Evolutionary conservation across 2,888 invertebrate genomes (phyloP).

Genomic region (Glomeris marginata): DNA sequence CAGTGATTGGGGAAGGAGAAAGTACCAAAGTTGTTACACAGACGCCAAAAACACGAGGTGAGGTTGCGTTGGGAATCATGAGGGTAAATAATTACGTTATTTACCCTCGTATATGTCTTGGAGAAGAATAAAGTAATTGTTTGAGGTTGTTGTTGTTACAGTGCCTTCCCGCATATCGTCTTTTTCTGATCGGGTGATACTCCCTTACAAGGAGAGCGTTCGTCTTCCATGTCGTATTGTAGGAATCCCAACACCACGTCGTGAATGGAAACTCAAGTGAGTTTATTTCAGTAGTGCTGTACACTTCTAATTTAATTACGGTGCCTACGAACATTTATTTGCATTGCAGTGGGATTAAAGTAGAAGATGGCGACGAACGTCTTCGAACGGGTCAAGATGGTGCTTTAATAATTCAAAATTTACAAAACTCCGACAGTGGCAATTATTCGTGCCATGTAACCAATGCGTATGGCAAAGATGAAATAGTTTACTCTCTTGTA

Average conservation of each 20-base stretch:
- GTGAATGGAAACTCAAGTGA: slow-evolving; percentile 44
- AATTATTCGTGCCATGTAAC: slow-evolving; percentile 14
- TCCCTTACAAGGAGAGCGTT: slow-evolving; percentile 47
- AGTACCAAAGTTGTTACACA: slow-evolving; percentile 25
- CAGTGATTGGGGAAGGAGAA: slow-evolving; percentile 58
- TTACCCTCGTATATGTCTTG: background rate
- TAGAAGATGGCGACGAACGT: slow-evolving; percentile 13
- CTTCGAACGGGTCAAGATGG: slow-evolving; percentile 12
- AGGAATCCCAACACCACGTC: slow-evolving; percentile 58
- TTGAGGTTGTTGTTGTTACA: slow-evolving; percentile 24
- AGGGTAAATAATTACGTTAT: too few species aligned
- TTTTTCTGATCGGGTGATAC: slow-evolving; percentile 50
- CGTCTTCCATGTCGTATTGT: slow-evolving; percentile 52
- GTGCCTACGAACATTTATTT: too few species aligned
- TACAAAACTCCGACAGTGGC: slow-evolving; percentile 12
- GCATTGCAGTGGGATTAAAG: slow-evolving; percentile 6
- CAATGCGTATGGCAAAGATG: slow-evolving; percentile 15
- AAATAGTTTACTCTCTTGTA: slow-evolving; percentile 11
- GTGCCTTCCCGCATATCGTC: slow-evolving; percentile 75
- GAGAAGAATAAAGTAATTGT: too few species aligned
- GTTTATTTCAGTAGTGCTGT: slow-evolving; percentile 1
- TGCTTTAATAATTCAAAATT: slow-evolving; percentile 10
- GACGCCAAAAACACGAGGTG: slow-evolving; percentile 26
- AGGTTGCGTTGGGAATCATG: background rate
- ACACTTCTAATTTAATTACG: background rate